Evolutionary conservation across 2,888 invertebrate species (phyloP), one percentile per base, ranked within the genome.

Genomic region (Chloroclystis v-ata): DNA sequence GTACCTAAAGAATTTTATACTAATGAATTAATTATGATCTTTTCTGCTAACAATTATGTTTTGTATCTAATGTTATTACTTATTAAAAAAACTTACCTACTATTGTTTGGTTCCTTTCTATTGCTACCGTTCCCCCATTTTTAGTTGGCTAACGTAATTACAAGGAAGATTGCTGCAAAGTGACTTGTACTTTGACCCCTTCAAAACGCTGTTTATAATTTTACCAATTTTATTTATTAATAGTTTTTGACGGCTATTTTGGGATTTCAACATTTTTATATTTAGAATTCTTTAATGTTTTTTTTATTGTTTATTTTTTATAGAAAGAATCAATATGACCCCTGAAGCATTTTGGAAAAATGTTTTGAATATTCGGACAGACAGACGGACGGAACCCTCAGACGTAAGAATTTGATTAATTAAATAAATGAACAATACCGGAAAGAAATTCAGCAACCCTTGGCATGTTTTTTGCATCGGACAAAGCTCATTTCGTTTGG

Each of bases 341-440:
- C 41, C 32, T 26, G 7, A 8, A 4, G 1, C 6, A 11, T 16
- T 5, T 10, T 4, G 32, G 28, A 37, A 46, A 39, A 46, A 47
- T 73, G 76, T 71, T 77, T 70, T 52, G 76, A 81, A 75, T 73
- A 83, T 81, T 80, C 69, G 78, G 77, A 78, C 82, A 83, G 73
- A 82, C 75, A 78, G 78, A 79, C 20, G 37, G 46, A 46, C 39
- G 42, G 38, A 73, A 67, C 65, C 77, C 74, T 78, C 75, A 82
- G 69, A 79, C 72, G 73, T 84, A 87, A 85, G 84, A 87, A 87
- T 87, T 77, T 81, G 72, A 85, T 83, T 84, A 87, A 87, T 87
- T 85, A 83, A 86, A 86, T 82, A 79, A 82, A 85, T 79, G 79
- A 75, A 79, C 78, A 76, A 75, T 73, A 68, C 72, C 71, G 70